These are phyloP conservation scores for Chrysemys picta DNA, from an alignment of 2,113 vertebrate species.

Conservation along the genomic window DNA sequence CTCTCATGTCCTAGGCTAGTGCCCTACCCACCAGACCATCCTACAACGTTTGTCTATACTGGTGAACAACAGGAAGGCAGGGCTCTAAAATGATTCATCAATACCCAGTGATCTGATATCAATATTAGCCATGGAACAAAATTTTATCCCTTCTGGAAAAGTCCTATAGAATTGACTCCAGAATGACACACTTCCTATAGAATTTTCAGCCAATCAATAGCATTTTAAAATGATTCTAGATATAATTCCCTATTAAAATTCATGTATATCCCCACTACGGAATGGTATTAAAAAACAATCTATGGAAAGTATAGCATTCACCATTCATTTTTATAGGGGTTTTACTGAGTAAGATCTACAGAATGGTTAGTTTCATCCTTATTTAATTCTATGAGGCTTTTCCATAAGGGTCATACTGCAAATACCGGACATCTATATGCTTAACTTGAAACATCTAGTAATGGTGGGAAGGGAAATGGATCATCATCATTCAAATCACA, in stretches of 20 bases:
- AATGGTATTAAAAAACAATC: neutral
- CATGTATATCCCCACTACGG: accelerated
- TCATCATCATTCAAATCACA: accelerated
- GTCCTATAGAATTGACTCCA: neutral
- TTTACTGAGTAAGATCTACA: neutral
- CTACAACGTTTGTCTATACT: neutral
- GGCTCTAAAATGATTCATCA: neutral
- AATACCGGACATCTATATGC: accelerated
- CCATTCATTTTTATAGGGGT: accelerated
- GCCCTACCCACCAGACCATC: neutral
- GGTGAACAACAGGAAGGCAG: accelerated
- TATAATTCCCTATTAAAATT: neutral
- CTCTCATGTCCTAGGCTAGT: neutral
- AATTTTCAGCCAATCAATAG: neutral
- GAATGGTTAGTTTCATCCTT: accelerated
- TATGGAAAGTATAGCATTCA: accelerated
- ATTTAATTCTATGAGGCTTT: neutral
- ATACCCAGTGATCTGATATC: neutral
- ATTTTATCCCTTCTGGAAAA: neutral
- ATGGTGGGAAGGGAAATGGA: neutral
- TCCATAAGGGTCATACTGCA: accelerated
- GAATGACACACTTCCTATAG: neutral
- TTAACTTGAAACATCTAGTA: neutral
- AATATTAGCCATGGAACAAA: neutral
- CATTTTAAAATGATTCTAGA: neutral